Conservation (phyloP, 2,797 vertebrate species). For the Hemibagrus guttatus region DNA sequence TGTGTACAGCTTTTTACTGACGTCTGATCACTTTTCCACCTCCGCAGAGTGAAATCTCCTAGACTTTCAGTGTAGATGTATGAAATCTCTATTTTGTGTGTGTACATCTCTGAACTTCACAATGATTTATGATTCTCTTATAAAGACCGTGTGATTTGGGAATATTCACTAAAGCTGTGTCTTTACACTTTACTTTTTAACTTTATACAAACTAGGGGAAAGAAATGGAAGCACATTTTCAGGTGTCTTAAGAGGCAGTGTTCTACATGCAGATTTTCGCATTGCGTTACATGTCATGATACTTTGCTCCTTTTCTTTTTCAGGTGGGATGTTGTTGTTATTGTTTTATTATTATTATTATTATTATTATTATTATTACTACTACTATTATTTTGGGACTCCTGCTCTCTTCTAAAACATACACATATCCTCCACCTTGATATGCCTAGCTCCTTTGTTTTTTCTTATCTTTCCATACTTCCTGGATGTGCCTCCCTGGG, state of each 20-base stretch:
- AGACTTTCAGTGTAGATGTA: conserved; percentile 12
- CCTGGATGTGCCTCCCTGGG: conserved; percentile 51
- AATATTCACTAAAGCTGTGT: conserved; percentile 20
- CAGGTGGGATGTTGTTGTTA: too few species aligned
- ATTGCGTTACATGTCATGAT: neutral
- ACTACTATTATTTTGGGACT: neutral
- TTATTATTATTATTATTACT: neutral
- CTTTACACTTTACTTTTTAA: conserved; percentile 24
- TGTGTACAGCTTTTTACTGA: conserved; percentile 35
- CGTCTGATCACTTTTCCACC: neutral
- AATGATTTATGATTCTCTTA: conserved; percentile 43
- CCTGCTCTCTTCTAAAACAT: neutral
- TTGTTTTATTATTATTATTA: neutral
- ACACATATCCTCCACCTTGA: neutral
- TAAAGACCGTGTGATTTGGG: conserved; percentile 33
- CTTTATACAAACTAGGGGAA: neutral
- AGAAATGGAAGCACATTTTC: conserved; percentile 1
- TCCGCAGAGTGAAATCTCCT: neutral
- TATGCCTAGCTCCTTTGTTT: conserved; percentile 24
- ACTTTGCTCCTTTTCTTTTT: neutral
- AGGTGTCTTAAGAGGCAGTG: conserved; percentile 7
- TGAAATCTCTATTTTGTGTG: conserved; percentile 22
- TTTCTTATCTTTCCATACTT: conserved; percentile 37
- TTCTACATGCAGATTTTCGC: neutral
- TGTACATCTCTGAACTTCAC: conserved; percentile 20